Evolutionary conservation across 2,888 invertebrate genomes (phyloP).

Genomic region (Cactoblastis cactorum): DNA sequence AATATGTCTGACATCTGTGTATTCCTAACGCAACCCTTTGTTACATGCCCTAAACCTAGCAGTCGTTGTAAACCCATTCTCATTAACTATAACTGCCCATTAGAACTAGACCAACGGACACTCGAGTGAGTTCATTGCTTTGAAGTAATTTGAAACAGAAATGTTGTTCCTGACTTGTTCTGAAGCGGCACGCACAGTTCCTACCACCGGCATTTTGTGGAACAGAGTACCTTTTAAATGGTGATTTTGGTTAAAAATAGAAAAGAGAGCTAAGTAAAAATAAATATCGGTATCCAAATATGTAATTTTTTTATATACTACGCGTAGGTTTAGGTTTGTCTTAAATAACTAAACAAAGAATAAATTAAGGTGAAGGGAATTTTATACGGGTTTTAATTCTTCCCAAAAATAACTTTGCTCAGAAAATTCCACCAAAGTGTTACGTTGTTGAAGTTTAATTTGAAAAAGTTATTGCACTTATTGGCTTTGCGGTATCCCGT

Average conservation of each 20-base stretch:
- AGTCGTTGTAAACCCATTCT: not conserved
- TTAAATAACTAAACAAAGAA: no score
- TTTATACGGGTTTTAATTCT: no score
- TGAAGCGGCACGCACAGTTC: not conserved
- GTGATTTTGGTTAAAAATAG: no score
- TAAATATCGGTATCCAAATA: no score
- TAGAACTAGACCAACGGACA: not conserved
- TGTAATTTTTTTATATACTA: no score
- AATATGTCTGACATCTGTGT: not conserved
- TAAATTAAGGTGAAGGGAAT: no score
- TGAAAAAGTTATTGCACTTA: not conserved
- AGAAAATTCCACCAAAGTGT: no score
- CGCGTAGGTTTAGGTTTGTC: no score
- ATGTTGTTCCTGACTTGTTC: not conserved
- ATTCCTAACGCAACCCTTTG: not conserved
- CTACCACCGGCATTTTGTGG: not conserved
- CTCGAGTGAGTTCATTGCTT: not conserved
- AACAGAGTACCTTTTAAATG: no score
- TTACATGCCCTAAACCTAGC: not conserved
- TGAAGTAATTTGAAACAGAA: not conserved
- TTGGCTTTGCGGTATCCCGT: not conserved
- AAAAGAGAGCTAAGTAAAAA: no score
- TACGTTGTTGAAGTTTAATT: no score
- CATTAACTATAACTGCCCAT: conserved; percentile 8
- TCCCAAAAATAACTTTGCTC: no score